Conservation (phyloP, 2,888 invertebrate genomes). For the Halocaridina rubra region DNA sequence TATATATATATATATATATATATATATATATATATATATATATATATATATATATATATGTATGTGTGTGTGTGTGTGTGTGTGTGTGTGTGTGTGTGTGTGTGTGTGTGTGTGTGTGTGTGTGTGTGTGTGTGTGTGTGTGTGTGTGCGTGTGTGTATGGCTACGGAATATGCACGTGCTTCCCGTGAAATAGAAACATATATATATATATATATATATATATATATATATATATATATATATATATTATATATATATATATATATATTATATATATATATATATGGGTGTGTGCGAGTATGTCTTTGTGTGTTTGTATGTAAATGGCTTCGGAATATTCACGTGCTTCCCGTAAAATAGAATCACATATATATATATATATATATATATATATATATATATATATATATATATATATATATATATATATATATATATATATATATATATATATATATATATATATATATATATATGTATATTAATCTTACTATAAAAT, state of each 20-base stretch:
- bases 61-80: not conserved
- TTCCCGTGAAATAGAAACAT: no score
- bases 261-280: no score
- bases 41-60: not conserved
- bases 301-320: no score
- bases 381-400: not conserved
- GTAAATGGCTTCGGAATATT: no score
- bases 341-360: no score
- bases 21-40: not conserved
- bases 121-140: not conserved
- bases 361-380: not conserved
- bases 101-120: not conserved
- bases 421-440: slow-evolving; percentile 18
- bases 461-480: slow-evolving; percentile 6
- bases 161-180: no score
- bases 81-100: not conserved
- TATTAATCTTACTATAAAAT: not conserved
- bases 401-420: not conserved
- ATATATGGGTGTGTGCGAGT: no score
- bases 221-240: no score
- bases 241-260: no score
- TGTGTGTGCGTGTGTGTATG: no score
- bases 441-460: slow-evolving; percentile 12
- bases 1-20: not conserved
- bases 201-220: no score